Base-by-base conservation (phyloP, 2,113 vertebrate species). In the Pachypanchax playfairii region DNA sequence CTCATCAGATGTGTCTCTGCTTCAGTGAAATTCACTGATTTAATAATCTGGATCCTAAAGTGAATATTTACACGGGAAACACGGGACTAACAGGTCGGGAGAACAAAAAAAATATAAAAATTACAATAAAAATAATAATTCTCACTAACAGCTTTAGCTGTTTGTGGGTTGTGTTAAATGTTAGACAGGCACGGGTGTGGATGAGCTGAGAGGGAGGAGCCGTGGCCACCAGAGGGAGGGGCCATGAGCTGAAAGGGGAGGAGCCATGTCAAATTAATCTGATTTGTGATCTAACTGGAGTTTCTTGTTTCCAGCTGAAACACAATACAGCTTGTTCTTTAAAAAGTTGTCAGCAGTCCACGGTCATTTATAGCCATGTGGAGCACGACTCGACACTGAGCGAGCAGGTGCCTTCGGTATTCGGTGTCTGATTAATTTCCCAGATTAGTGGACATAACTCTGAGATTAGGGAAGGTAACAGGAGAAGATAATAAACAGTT, bases 361-460 rank as follows among this genome's bases (percentile, higher is more conserved):
- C 46, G 39, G 65, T 60, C 67, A 63, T 70, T 75, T 67, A 54
- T 77, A 63, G 36, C 51, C n/a, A 36, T 12, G 3, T 41, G 15
- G 47, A 6, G 59, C 14, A 9, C 31, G 18, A 69, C 50, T 36
- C 22, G 57, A 47, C 51, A 35, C 39, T 54, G 4, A 24, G 67
- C 49, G 41, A 22, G 13, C 69, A 63, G 20, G 56, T 73, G 56
- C 44, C 77, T 51, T 53, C 21, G 58, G 69, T 64, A 18, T 75
- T 52, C 14, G 15, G 61, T 61, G 42, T 75, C 64, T 62, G 29
- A 77, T 61, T 78, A 38, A 73, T 58, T 75, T 73, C 63, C 62
- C 70, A 80, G 65, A 80, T 82, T 67, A 72, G 52, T 63, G 64
- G 18, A 41, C 69, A 66, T 72, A 80, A 67, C 52, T 59, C 4